phyloP scores from a whole-genome alignment of 2,888 invertebrate genomes.

The Drosophila testacea region DNA sequence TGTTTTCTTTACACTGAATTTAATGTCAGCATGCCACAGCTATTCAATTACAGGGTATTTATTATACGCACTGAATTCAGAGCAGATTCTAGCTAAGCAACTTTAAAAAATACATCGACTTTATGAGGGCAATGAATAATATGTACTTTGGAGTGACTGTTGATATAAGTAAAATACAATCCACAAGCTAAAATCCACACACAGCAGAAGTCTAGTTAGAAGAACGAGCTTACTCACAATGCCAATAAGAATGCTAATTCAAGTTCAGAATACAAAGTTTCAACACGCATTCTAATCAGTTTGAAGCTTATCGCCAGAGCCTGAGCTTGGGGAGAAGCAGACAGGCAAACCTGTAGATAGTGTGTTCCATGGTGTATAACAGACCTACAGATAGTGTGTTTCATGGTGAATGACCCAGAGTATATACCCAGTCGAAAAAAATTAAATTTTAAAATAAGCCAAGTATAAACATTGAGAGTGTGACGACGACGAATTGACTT shows the following conservation, averaged over 20 bases:
- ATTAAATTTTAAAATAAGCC: background rate
- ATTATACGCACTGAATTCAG: background rate
- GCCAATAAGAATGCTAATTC: background rate
- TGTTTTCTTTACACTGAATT: too few species aligned
- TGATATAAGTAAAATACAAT: background rate
- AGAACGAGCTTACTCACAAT: slow-evolving; percentile 4
- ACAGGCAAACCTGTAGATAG: background rate
- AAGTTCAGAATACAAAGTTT: background rate
- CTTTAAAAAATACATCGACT: background rate
- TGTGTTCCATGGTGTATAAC: slow-evolving; percentile 11
- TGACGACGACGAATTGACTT: slow-evolving; percentile 22
- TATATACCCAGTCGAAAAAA: slow-evolving; percentile 28
- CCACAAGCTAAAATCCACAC: background rate
- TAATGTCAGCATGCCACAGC: background rate
- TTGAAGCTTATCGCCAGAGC: slow-evolving; percentile 10
- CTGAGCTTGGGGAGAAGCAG: background rate
- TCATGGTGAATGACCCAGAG: background rate
- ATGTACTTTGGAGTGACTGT: background rate
- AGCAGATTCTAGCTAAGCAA: background rate
- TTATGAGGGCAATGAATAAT: background rate
- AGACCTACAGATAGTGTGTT: slow-evolving; percentile 11
- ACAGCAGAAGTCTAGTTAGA: background rate
- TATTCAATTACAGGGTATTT: background rate
- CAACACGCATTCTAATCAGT: slow-evolving; percentile 2
- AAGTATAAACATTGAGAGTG: slow-evolving; percentile 9